Evolutionary conservation across 37 sponge, comb jelly and placozoan genomes (phyloP).

Genomic region (Chondrosia reniformis): DNA sequence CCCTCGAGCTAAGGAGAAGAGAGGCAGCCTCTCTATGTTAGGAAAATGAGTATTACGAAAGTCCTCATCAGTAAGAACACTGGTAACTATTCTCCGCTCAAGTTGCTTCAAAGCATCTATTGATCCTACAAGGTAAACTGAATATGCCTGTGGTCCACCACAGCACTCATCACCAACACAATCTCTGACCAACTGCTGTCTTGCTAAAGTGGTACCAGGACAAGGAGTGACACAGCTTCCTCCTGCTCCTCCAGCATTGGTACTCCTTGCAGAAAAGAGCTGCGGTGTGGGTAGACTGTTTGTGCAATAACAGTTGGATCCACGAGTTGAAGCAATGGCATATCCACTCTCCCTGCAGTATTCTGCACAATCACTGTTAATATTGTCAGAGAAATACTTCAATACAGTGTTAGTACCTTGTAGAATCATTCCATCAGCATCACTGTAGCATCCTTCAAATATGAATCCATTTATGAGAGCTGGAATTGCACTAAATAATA

Average conservation of each 20-base stretch:
- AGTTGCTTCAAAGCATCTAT: not conserved
- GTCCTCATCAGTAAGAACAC: no score
- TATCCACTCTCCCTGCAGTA: not conserved
- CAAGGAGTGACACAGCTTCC: not conserved
- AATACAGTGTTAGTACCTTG: not conserved
- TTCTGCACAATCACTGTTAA: not conserved
- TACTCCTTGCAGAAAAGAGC: not conserved
- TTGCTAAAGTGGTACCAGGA: not conserved
- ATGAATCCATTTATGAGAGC: no score
- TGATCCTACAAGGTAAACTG: not conserved
- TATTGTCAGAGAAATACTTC: not conserved
- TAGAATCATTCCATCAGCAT: not conserved
- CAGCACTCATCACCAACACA: not conserved
- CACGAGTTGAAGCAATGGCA: not conserved
- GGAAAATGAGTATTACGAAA: no score
- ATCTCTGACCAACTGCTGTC: not conserved
- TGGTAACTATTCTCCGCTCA: not conserved
- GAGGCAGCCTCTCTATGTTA: no score
- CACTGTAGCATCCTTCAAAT: not conserved
- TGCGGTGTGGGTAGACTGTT: not conserved
- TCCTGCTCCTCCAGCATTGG: not conserved
- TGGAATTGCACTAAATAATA: no score
- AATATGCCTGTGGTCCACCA: constrained; percentile 6
- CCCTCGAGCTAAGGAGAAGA: no score
- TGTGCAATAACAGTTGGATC: not conserved